These are phyloP conservation scores for Drosophila rhopaloa DNA, from an alignment of 1,140 invertebrate species.

Conservation along the genomic window DNA sequence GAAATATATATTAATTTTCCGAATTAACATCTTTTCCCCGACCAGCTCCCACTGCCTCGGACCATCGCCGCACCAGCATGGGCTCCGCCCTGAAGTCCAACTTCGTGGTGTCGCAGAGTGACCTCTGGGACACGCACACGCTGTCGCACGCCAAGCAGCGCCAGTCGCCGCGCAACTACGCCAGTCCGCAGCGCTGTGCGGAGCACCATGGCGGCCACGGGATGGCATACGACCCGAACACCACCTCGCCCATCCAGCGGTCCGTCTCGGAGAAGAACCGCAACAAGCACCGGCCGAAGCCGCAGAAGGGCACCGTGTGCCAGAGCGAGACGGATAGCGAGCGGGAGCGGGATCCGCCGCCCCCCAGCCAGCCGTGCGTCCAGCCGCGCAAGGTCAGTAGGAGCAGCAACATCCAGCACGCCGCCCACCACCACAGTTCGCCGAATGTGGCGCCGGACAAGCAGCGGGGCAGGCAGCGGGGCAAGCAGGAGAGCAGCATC, in stretches of 20 bases:
- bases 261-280: conserved; percentile 87
- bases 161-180: conserved; percentile 82
- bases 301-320: conserved; percentile 85
- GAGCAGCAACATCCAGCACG: conserved; percentile 77
- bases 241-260: conserved; percentile 86
- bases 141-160: conserved; percentile 87
- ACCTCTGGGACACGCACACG: conserved; percentile 87
- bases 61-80: conserved; percentile 81
- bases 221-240: conserved; percentile 72
- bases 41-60: conserved; percentile 72
- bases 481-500: conserved; percentile 85
- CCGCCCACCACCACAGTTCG: conserved; percentile 83
- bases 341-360: conserved; percentile 84
- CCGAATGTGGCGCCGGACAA: conserved; percentile 83
- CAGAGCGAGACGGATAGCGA: conserved; percentile 85
- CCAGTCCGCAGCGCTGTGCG: conserved; percentile 79
- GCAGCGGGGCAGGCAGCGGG: conserved; percentile 73
- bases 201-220: conserved; percentile 77
- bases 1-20: too few relatives aligned
- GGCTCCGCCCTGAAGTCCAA: conserved; percentile 85
- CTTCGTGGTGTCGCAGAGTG: conserved; percentile 87
- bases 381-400: conserved; percentile 74
- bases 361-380: conserved; percentile 60
- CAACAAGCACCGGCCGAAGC: conserved; percentile 84
- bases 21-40: neutral